Evolutionary conservation across 2,888 invertebrate species (phyloP).

Genomic region (Lissonota sp.): DNA sequence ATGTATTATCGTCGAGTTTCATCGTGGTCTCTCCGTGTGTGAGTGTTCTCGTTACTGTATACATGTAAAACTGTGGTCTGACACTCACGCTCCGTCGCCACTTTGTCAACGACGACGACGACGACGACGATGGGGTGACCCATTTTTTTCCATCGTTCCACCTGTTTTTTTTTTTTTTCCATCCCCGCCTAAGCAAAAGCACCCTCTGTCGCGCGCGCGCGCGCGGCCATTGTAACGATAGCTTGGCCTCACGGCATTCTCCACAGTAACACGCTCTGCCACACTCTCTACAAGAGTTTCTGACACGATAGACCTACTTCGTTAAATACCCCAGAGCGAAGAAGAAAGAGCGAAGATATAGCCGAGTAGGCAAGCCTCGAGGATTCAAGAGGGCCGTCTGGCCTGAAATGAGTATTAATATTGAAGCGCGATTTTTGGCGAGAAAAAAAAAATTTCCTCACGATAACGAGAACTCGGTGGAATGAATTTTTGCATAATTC

Average conservation of each 20-base stretch:
- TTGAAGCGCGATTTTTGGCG: neutral
- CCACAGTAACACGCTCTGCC: slow-evolving; percentile 4
- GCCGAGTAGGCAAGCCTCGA: slow-evolving; percentile 5
- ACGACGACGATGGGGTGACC: slow-evolving; percentile 67
- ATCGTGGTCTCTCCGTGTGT: neutral
- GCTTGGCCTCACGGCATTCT: slow-evolving; percentile 25
- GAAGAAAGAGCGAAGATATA: slow-evolving; percentile 14
- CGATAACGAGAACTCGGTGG: no score
- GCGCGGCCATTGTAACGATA: slow-evolving; percentile 37
- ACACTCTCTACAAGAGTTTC: neutral
- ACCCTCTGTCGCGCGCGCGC: slow-evolving; percentile 23
- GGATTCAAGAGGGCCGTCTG: slow-evolving; percentile 1
- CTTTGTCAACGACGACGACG: slow-evolving; percentile 32
- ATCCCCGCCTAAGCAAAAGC: slow-evolving; percentile 58
- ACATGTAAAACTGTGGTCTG: slow-evolving; percentile 6
- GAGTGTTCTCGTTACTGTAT: slow-evolving; percentile 21
- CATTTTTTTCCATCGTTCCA: slow-evolving; percentile 75
- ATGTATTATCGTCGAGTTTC: neutral
- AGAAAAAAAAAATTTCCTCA: neutral
- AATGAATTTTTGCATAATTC: no score
- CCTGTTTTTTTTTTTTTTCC: slow-evolving; percentile 71
- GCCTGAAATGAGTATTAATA: neutral
- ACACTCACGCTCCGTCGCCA: slow-evolving; percentile 23
- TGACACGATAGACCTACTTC: slow-evolving; percentile 55
- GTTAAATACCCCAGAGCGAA: slow-evolving; percentile 52